These are phyloP conservation scores for Sylvia borin DNA, from an alignment of 2,797 vertebrate genomes.

Conservation along the genomic window DNA sequence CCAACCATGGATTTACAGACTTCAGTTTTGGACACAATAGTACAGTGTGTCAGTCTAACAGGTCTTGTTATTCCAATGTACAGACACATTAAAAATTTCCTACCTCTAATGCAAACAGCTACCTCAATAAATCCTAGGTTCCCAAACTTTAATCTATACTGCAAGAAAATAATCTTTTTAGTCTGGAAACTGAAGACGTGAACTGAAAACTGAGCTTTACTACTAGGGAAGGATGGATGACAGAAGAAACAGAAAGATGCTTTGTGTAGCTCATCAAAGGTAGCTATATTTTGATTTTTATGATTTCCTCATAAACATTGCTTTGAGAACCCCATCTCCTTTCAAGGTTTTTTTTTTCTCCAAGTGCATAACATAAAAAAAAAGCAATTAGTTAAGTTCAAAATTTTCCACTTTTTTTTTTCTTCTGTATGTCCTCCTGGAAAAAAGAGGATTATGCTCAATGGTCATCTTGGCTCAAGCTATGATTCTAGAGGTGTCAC, in stretches of 20 bases:
- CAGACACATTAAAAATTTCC: not conserved
- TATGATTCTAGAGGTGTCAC: not conserved
- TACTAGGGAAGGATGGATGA: not conserved
- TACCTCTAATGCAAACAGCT: not conserved
- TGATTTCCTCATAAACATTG: not conserved
- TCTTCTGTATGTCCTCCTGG: not conserved
- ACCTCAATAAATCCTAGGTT: not conserved
- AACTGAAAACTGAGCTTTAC: not conserved
- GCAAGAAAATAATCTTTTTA: not conserved
- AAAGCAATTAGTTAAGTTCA: not conserved
- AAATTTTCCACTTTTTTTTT: not conserved
- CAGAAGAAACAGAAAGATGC: not conserved
- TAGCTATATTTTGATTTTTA: not conserved
- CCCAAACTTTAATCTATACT: not conserved
- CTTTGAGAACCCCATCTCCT: not conserved
- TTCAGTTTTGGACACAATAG: not conserved
- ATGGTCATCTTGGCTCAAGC: not conserved
- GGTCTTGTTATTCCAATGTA: not conserved
- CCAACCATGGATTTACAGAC: not conserved
- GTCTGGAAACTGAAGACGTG: not conserved
- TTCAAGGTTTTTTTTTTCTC: not conserved
- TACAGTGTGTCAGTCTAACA: not conserved
- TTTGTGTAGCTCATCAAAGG: not conserved
- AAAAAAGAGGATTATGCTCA: not conserved
- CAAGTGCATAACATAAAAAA: not conserved